Conservation (phyloP, 2,888 invertebrate genomes). For the Cyaniris semiargus region DNA sequence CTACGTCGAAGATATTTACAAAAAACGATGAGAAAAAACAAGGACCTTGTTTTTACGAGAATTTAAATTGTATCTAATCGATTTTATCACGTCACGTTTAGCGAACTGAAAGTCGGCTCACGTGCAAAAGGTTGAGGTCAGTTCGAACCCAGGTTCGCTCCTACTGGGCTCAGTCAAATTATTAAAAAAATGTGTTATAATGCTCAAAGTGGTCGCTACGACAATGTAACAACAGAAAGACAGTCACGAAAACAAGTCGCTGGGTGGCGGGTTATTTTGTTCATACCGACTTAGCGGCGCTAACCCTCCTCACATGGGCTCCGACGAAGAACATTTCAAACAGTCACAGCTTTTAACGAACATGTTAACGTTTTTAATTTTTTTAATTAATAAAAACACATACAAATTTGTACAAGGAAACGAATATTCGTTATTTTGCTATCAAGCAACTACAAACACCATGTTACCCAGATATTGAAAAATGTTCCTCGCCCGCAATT, state of each 20-base stretch:
- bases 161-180: conserved; percentile 9
- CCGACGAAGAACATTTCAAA: neutral
- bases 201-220: neutral
- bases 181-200: neutral
- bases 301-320: neutral
- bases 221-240: neutral
- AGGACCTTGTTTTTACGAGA: neutral
- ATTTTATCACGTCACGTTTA: conserved; percentile 16
- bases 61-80: conserved; percentile 3
- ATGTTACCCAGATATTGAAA: neutral
- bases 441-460: neutral
- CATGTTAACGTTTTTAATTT: neutral
- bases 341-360: neutral
- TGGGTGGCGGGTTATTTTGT: neutral
- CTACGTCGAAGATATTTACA: conserved; percentile 31
- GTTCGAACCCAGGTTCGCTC: conserved; percentile 3
- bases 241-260: neutral
- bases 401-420: neutral
- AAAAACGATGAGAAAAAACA: conserved; percentile 16
- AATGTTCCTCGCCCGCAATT: neutral
- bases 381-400: neutral
- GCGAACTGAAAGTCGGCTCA: neutral
- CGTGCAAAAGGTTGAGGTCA: conserved; percentile 17
- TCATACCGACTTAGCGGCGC: neutral
- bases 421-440: neutral